Base-by-base conservation (phyloP, 2,888 invertebrate species). In the Villa cingulata region DNA sequence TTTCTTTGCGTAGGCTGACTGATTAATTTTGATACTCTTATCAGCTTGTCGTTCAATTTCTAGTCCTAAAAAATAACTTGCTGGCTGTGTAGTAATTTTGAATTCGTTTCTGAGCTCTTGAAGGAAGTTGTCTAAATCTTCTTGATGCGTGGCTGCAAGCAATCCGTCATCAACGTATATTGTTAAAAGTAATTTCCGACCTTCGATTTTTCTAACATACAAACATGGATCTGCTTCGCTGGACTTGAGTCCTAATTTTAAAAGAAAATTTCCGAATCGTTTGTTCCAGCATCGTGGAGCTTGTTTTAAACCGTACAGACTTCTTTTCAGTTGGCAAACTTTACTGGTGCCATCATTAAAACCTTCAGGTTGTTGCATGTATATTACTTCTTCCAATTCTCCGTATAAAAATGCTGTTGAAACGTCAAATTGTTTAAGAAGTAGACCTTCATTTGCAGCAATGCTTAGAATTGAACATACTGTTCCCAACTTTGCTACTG, bases 381-480 rank as follows among this genome's bases (percentile, higher is more conserved):
- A 50, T 10, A 50, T 43, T 9, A 27, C 29, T 40, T 50, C 40
- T 37, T 43, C 16, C 5, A 50, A 18, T 14, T 50, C 46, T 16
- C 50, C 46, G 36, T 49, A 17, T 14, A 46, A 27, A 37, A 49
- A 49, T 3, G 46, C 46, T 20, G 49, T 49, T 23, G 43, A 43
- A 4, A 43, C 43, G 37, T 46, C 46, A 19, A 50, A 46, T 19
- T 50, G 46, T 20, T 37, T 43, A 18, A 48, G 18, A 14, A n/a
- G 3, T 16, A 37, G 18, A 34, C 12, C 57, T 27, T 57, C 51
- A 51, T 58, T 14, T n/a, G 44, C 50, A 16, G 52, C 34, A 6
- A 48, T 37, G 1, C 51, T 41, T 9, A 53, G 36, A 23, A 53
- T 49, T 7, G 18, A 32, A 17, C 52, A 41, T 7, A 48, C 50